Evolutionary conservation across 2,888 invertebrate genomes (phyloP).

Genomic region (Drosophila tanythrix): DNA sequence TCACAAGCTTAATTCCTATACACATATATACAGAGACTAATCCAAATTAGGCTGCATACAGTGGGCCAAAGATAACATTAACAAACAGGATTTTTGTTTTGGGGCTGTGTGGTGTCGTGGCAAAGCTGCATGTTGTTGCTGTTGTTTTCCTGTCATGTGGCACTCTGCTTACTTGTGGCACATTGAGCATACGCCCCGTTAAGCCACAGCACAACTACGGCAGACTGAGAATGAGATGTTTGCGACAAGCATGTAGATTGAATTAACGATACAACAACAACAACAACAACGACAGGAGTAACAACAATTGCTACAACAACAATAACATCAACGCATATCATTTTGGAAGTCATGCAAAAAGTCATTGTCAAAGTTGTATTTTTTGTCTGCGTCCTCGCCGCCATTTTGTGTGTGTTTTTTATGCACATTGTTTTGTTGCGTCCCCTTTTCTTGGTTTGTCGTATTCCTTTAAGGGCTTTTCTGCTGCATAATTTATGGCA

Average conservation of each 20-base stretch:
- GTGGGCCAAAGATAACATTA: conserved; percentile 42
- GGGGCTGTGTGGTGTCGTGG: conserved; percentile 13
- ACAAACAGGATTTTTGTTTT: conserved; percentile 27
- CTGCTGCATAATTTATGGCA: conserved; percentile 79
- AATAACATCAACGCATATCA: conserved; percentile 45
- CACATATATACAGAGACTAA: conserved; percentile 47
- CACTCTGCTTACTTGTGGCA: conserved; percentile 38
- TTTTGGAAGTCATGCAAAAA: conserved; percentile 69
- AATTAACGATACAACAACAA: conserved; percentile 63
- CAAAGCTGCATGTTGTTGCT: conserved; percentile 29
- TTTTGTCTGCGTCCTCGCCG: conserved; percentile 32
- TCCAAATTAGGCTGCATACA: conserved; percentile 64
- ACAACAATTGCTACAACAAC: conserved; percentile 23
- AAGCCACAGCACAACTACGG: conserved; percentile 7
- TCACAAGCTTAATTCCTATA: conserved; percentile 71
- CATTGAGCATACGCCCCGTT: conserved; percentile 71
- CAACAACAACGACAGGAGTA: conserved; percentile 11
- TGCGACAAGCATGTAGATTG: conserved; percentile 65
- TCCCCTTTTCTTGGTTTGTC: conserved; percentile 6
- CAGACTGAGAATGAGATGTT: conserved; percentile 37
- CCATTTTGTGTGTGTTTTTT: conserved; percentile 68
- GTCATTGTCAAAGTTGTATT: conserved; percentile 69
- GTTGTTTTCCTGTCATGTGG: conserved; percentile 3
- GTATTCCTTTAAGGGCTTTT: conserved; percentile 22
- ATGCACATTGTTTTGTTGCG: conserved; percentile 60